These are phyloP conservation scores for Hoplostethus mediterraneus DNA, from an alignment of 2,797 vertebrate species.

Conservation along the genomic window DNA sequence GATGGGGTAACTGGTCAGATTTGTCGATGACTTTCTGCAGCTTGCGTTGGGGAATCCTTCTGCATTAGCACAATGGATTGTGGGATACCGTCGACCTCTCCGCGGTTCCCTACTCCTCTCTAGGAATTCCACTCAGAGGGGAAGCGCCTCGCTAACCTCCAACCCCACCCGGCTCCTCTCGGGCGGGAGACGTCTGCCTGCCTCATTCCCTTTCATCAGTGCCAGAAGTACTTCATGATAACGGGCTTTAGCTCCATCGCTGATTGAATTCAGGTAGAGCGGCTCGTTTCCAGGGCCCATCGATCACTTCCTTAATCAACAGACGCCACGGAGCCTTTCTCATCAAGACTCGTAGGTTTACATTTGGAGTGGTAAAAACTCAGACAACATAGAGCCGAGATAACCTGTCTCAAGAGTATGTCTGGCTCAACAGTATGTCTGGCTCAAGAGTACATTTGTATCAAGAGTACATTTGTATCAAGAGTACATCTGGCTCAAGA, in stretches of 20 bases:
- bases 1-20: too few species aligned
- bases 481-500: too few species aligned
- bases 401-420: conserved; percentile 32
- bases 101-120: conserved; percentile 35
- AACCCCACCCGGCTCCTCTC: conserved; percentile 50
- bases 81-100: not conserved
- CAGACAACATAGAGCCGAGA: conserved; percentile 58
- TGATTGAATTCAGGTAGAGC: conserved; percentile 78
- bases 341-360: conserved; percentile 51
- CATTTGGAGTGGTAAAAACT: conserved; percentile 43
- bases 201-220: conserved; percentile 66
- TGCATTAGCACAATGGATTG: not conserved
- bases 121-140: conserved; percentile 48
- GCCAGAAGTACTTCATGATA: conserved; percentile 64
- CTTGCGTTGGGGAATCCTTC: not conserved
- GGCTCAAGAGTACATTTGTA: too few species aligned
- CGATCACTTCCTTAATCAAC: conserved; percentile 75
- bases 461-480: too few species aligned
- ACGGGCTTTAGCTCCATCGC: conserved; percentile 57
- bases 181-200: conserved; percentile 54
- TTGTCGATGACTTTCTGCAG: too few species aligned
- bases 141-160: conserved; percentile 32
- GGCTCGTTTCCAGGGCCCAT: conserved; percentile 73
- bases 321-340: conserved; percentile 71
- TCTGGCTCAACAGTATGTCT: too few species aligned